Base-by-base conservation (phyloP, 2,113 vertebrate genomes). In the Okapia johnstoni region DNA sequence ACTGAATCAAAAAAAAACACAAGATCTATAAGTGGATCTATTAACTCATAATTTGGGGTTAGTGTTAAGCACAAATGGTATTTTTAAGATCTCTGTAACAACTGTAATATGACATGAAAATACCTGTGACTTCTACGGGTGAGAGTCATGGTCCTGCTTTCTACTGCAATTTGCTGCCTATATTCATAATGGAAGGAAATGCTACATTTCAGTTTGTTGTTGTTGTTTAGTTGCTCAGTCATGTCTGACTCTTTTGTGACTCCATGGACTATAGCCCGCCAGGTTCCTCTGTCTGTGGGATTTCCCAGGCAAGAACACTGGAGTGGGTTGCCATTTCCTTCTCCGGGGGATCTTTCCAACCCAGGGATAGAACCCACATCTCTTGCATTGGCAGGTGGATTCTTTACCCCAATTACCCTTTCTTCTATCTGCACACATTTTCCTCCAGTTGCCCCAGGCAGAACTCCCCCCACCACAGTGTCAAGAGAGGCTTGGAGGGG, bases 11-110 rank as follows among this genome's bases (percentile, higher is more conserved):
- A 70, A 66, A 63, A n/a, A 63, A 66, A 92, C 84, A 36, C 7
- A 88, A 89, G 73, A 60, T 52, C 63, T 55, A 58, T 40, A 16
- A 91, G 61, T 28, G 12, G 14, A 70, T 88, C 19, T 11, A 19
- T 81, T 60, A 48, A 50, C 63, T 30, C 30, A 36, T 63, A 40
- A 66, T 30, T 86, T 55, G 36, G 46, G 83, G 15, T 66, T 73
- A 52, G 13, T 36, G 11, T 26, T 85, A 36, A 48, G 9, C 50
- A 61, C 43, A 76, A 46, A 43, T 1, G 7, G 10, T 55, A 88
- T 58, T 93, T 73, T 94, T 57, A 61, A 92, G 79, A 58, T 90
- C 77, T 92, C 50, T 63, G 46, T 58, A 61, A 93, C n/a, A 81
- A 84, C 28, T 7, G 14, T 52, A n/a, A 54, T 7, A 7, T 28